These are phyloP conservation scores for Todiramphus chloris DNA, from an alignment of 2,113 vertebrate species.

Conservation along the genomic window DNA sequence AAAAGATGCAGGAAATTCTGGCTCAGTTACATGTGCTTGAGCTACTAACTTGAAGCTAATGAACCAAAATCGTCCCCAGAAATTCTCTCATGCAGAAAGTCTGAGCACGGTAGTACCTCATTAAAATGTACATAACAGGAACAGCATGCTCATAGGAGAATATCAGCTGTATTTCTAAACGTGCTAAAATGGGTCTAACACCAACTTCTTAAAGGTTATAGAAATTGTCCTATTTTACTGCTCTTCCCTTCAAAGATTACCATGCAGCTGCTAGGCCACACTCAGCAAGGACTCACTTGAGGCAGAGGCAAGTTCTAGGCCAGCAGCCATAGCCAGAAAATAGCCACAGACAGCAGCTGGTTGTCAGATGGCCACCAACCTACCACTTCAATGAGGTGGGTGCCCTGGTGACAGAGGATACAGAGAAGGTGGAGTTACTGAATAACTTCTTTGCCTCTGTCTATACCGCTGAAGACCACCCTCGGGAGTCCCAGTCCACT, in stretches of 20 bases:
- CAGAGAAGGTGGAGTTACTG: too few relatives aligned
- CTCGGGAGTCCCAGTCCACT: too few relatives aligned
- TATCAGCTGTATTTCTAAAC: not conserved
- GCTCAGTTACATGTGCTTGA: not conserved
- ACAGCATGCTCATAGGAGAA: not conserved
- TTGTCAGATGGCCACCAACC: not conserved
- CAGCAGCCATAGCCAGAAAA: rapidly evolving
- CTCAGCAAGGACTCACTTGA: not conserved
- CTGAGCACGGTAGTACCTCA: not conserved
- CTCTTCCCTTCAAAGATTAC: not conserved
- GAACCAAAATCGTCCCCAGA: not conserved
- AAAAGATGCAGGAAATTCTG: not conserved
- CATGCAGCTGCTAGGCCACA: not conserved
- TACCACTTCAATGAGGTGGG: not conserved
- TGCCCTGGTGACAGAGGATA: too few relatives aligned
- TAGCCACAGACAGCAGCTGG: not conserved
- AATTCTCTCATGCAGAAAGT: not conserved
- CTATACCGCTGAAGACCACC: too few relatives aligned
- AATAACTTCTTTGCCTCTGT: too few relatives aligned
- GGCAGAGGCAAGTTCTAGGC: not conserved
- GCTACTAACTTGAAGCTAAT: not conserved
- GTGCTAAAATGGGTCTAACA: not conserved
- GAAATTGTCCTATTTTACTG: not conserved
- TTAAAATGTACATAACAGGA: not conserved
- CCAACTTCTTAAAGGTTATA: not conserved